Evolutionary conservation across 2,113 vertebrate species (phyloP).

Genomic region (Neogobius melanostomus): DNA sequence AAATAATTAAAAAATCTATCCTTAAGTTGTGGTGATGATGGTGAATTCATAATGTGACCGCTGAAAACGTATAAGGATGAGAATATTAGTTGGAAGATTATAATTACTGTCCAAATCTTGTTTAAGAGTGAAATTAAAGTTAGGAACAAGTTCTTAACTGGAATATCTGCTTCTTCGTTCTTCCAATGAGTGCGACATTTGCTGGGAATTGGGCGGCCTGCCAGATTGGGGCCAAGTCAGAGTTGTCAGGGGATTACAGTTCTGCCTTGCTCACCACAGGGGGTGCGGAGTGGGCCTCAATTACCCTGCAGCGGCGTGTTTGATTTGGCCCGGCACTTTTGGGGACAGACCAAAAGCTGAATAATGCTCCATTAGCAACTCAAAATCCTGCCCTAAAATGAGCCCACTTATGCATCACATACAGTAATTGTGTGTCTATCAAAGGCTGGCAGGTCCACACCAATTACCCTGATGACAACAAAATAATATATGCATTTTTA

Average conservation of each 20-base stretch:
- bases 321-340: slow-evolving; percentile 77
- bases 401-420: slow-evolving; percentile 76
- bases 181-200: slow-evolving; percentile 63
- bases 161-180: slow-evolving; percentile 66
- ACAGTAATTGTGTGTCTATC: slow-evolving; percentile 78
- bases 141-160: slow-evolving; percentile 49
- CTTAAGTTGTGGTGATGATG: slow-evolving; percentile 17
- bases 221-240: slow-evolving; percentile 77
- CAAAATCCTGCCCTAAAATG: slow-evolving; percentile 75
- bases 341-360: slow-evolving; percentile 77
- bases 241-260: slow-evolving; percentile 79
- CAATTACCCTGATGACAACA: slow-evolving; percentile 78
- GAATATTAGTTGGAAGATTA: slow-evolving; percentile 30
- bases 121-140: slow-evolving; percentile 22
- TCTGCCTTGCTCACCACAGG: slow-evolving; percentile 77
- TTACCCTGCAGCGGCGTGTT: slow-evolving; percentile 77
- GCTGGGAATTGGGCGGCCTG: slow-evolving; percentile 77
- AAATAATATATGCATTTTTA: slow-evolving; percentile 72
- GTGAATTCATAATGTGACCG: slow-evolving; percentile 40
- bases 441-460: slow-evolving; percentile 74
- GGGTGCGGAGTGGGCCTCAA: slow-evolving; percentile 77
- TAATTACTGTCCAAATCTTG: slow-evolving; percentile 44
- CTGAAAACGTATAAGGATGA: neutral
- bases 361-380: slow-evolving; percentile 79
- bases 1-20: no score